Percentiles rank a stretch among this genome's conserved stretches.
Conservation (phyloP, 2,113 vertebrate genomes). For the Malurus alboscapulatus region DNA sequence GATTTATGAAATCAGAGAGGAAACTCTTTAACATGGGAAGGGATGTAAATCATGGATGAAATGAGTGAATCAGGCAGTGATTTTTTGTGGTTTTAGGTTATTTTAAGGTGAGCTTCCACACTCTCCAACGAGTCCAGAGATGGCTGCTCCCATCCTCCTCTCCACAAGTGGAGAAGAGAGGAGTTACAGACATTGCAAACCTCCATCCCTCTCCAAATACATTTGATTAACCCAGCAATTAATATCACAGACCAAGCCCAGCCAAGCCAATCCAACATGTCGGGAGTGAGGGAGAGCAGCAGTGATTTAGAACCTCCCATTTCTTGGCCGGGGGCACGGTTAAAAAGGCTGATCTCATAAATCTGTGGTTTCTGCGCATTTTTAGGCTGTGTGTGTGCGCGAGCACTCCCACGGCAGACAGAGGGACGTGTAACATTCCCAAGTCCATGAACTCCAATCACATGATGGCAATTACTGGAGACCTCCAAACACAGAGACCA, state of each 20-base stretch:
- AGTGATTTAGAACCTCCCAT: slow-evolving; percentile 25
- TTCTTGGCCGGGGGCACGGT: slow-evolving; percentile 15
- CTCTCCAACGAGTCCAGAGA: not conserved
- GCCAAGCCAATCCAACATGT: not conserved
- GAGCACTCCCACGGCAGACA: slow-evolving; percentile 51
- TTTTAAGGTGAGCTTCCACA: not conserved
- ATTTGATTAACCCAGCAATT: not conserved
- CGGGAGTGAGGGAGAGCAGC: not conserved
- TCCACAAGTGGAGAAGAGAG: not conserved
- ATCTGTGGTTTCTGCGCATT: slow-evolving; percentile 5
- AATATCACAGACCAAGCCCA: not conserved
- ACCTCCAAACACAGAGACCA: slow-evolving; percentile 34
- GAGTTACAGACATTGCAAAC: not conserved
- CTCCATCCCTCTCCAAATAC: not conserved
- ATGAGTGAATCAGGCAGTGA: not conserved
- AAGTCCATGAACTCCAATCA: slow-evolving; percentile 50
- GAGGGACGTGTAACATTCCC: slow-evolving; percentile 50
- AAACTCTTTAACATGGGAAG: not conserved
- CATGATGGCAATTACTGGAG: slow-evolving; percentile 54
- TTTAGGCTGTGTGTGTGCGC: slow-evolving; percentile 18
- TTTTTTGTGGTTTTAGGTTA: not conserved
- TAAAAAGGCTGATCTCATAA: slow-evolving; percentile 30
- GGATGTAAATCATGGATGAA: not conserved
- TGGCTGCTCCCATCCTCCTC: not conserved
- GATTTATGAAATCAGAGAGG: not conserved